phyloP scores from a whole-genome alignment of 2,888 invertebrate genomes.

The Mesopsocus fuscifrons region DNA sequence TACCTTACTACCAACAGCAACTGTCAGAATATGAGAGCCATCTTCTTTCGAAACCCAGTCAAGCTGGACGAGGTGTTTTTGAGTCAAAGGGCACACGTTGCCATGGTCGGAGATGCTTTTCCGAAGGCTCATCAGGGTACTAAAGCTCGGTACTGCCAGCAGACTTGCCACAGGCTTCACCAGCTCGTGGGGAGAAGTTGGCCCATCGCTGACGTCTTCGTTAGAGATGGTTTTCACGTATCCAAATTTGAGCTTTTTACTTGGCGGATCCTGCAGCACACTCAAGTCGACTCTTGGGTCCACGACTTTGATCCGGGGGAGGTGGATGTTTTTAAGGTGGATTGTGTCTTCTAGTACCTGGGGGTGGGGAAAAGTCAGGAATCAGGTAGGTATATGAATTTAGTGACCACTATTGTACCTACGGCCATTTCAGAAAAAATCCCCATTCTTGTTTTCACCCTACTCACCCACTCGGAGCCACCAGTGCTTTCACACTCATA shows the following conservation, averaged over 20 bases:
- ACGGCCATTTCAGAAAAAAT: no score
- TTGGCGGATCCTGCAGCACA: constrained; percentile 60
- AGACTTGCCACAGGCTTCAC: constrained; percentile 28
- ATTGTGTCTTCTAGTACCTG: constrained; percentile 85
- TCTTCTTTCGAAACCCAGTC: constrained; percentile 99
- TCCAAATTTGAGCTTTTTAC: constrained; percentile 65
- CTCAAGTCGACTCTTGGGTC: constrained; percentile 69
- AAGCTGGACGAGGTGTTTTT: constrained; percentile 82
- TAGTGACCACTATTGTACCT: no score
- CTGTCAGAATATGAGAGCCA: constrained; percentile 92
- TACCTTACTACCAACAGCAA: constrained; percentile 77
- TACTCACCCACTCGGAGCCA: constrained; percentile 40
- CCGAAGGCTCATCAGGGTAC: constrained; percentile 67
- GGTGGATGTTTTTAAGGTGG: constrained; percentile 75
- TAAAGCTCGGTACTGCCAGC: constrained; percentile 76
- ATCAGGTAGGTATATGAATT: no score
- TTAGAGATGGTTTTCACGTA: constrained; percentile 61
- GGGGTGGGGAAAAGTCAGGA: no score
- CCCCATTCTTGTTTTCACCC: neutral
- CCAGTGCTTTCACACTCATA: constrained; percentile 99
- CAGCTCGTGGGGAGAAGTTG: constrained; percentile 12
- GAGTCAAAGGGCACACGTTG: constrained; percentile 75
- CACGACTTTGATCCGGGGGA: constrained; percentile 54
- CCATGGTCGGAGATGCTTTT: constrained; percentile 83
- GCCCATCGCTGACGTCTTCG: constrained; percentile 38